Conservation (phyloP, 1,140 invertebrate species). For the Coelopa frigida region DNA sequence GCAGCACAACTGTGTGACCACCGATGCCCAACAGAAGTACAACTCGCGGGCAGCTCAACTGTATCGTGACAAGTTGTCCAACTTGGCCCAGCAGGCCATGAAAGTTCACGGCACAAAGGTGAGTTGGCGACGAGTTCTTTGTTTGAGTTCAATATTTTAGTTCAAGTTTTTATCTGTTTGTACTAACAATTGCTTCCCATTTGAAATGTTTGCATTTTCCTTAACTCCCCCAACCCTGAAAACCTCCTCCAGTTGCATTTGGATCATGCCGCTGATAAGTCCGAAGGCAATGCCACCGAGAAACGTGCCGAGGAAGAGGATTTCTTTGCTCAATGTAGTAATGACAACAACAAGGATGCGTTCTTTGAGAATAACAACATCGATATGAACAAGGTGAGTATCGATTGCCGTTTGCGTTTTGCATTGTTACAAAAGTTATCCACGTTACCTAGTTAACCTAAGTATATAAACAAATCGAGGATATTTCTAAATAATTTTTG, state of each 20-base stretch:
- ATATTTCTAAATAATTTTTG: background rate
- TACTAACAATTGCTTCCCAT: background rate
- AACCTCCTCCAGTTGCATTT: constrained; percentile 52
- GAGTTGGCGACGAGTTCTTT: constrained; percentile 28
- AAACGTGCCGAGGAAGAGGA: constrained; percentile 61
- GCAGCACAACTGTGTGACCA: constrained; percentile 84
- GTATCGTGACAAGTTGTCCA: constrained; percentile 80
- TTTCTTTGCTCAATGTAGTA: constrained; percentile 69
- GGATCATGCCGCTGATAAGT: constrained; percentile 48
- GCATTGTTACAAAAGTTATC: background rate
- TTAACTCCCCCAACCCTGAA: background rate
- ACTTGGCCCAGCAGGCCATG: constrained; percentile 78
- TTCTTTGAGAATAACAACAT: constrained; percentile 12
- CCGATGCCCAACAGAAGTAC: constrained; percentile 96
- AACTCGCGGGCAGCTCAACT: constrained; percentile 89
- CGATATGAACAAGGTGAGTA: constrained; percentile 12
- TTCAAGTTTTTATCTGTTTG: background rate
- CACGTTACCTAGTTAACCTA: background rate
- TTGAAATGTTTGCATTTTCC: background rate
- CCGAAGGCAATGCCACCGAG: constrained; percentile 23
- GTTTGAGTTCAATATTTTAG: constrained; percentile 7
- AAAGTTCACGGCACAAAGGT: constrained; percentile 85
- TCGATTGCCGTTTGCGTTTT: background rate
- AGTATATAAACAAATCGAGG: background rate
- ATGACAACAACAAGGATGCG: constrained; percentile 14